phyloP scores from a whole-genome alignment of 2,888 invertebrate species.

The Autographa pulchrina region DNA sequence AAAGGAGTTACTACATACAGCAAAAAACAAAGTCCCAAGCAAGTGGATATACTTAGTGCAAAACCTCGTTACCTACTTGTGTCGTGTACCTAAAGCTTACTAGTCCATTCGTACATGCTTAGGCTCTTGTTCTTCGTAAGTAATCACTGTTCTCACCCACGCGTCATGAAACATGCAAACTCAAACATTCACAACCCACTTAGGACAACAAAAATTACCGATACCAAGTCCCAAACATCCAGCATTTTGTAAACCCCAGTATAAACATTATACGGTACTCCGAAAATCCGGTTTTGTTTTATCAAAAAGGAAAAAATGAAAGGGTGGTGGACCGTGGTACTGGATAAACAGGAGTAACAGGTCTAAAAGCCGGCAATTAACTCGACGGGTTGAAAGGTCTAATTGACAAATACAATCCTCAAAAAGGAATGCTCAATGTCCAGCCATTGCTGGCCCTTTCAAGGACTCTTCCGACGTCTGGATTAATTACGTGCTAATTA shows the following conservation, averaged over 20 bases:
- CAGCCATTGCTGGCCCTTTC: constrained; percentile 37
- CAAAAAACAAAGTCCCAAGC: too few species aligned
- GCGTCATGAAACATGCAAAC: neutral
- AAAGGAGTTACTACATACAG: too few species aligned
- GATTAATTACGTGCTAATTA: constrained; percentile 78
- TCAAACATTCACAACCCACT: neutral
- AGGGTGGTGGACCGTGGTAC: constrained; percentile 58
- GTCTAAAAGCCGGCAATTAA: constrained; percentile 69
- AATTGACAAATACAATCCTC: constrained; percentile 70
- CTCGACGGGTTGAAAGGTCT: constrained; percentile 64
- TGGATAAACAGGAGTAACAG: constrained; percentile 64
- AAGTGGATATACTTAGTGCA: neutral
- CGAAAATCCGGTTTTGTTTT: constrained; percentile 47
- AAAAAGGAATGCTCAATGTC: constrained; percentile 49
- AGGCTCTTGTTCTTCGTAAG: neutral
- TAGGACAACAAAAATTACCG: neutral
- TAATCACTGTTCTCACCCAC: neutral
- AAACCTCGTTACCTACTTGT: neutral
- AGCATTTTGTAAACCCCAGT: constrained; percentile 11
- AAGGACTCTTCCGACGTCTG: constrained; percentile 34
- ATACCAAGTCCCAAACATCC: neutral
- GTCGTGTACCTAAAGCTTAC: neutral
- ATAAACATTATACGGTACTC: constrained; percentile 22
- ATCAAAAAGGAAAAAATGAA: constrained; percentile 45
- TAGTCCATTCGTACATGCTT: neutral